Evolutionary conservation across 2,888 invertebrate species (phyloP), one percentile per base, ranked within the genome.

Genomic region (Gasteruption jaculator): DNA sequence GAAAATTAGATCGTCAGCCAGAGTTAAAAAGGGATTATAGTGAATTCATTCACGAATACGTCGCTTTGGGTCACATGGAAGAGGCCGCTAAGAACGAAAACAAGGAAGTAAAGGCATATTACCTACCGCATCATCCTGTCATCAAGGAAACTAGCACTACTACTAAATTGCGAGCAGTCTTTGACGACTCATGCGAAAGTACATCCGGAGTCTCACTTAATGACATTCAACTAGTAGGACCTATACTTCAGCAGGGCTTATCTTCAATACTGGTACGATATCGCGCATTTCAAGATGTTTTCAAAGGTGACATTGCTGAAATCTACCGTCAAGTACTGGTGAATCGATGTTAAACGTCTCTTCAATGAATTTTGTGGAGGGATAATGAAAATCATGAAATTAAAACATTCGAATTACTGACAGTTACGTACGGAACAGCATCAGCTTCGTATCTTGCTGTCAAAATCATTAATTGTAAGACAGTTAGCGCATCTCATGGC

Each of bases 161-260:
- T 1, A 60, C 57, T 0, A 54, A 54, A 19, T 25, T 58, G 5
- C 41, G 60, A 19, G 52, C 55, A 1, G 61, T 63, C 1, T 62
- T 54, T 40, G 54, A 62, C 34, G 57, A 45, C 4, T 57, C 54
- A 1, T 10, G 10, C n/a, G 33, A 33, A 16, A 33, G 16, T 11
- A 22, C 22, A 2, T 19, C 22, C 5, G 34, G 40, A 5, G 10
- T n/a, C 5, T 37, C 40, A 1, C 30, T 57, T 1, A 59, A 59
- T 36, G 49, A 52, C 5, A 24, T 27, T 0, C 34, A 52, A 25
- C 15, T 41, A 12, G 44, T 48, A 4, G 60, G 57, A 5, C 49
- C 55, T 3, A 38, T 31, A 1, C 11, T 54, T 3, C 51, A 54
- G 25, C 38, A 44, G 2, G 44, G 46, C n/a, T 15, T 57, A 4